Evolutionary conservation across 1,140 invertebrate species (phyloP), one percentile per base, ranked within the genome.

Genomic region (Psilanteris sp.): DNA sequence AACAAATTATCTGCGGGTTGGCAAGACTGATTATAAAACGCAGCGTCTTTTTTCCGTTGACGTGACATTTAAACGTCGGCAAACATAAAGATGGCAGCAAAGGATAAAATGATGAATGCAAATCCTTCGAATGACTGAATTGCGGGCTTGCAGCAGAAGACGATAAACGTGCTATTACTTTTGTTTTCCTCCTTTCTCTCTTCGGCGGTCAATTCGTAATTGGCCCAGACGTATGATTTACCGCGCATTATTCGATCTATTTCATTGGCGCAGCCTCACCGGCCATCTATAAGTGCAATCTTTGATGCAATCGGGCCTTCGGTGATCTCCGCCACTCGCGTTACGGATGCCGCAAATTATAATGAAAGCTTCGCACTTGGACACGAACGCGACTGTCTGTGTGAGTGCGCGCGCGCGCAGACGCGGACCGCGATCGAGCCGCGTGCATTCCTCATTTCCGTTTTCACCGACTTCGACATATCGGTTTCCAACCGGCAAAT

Each of bases 181-280:
- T 64, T 55, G 43, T 52, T 64, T 64, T 73, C 70, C 70, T 73
- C 70, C 70, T 73, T 73, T 64, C 68, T 57, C 68, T 64, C 24
- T 54, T 72, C 29, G 26, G 27, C 55, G 48, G 46, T 61, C 46
- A 55, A 61, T 71, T 71, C 48, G 41, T 71, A 71, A 71, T 71
- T 55, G 48, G 46, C 22, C 29, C 48, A 61, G 55, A 54, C 67
- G 67, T 71, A 71, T 71, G 46, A 62, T 61, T 71, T 61, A 61
- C 54, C 36, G 54, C 43, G 29, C 46, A 54, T 71, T 54, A 71
- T 62, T 59, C 48, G 48, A 71, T 62, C 67, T 62, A 26, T 52
- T 62, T 71, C 67, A 62, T 62, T 32, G 55, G 29, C 39, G 9
- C 36, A 9, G 44, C 10, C 43, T 57, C 54, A 44, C 44, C n/a